These are phyloP conservation scores for Sarcoramphus papa DNA, from an alignment of 2,797 vertebrate species.

Conservation along the genomic window DNA sequence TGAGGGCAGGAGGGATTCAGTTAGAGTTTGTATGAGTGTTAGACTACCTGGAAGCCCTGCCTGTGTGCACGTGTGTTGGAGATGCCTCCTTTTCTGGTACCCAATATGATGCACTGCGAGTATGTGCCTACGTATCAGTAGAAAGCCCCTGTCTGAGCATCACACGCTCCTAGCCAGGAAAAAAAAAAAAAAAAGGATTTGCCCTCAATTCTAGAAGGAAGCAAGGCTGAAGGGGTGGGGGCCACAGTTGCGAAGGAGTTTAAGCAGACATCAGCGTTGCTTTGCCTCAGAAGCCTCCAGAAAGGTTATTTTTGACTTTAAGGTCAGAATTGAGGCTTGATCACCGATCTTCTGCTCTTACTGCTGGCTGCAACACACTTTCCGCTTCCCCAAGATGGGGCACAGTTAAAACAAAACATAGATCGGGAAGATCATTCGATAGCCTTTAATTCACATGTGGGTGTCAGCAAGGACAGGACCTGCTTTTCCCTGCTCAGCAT, in stretches of 20 bases:
- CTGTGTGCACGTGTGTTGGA: background rate
- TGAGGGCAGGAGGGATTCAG: background rate
- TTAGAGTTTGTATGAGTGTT: background rate
- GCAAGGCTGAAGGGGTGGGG: background rate
- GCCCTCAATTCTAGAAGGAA: background rate
- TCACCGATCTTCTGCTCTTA: background rate
- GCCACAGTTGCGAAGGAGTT: background rate
- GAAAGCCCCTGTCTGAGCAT: background rate
- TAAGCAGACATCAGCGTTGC: rapidly evolving
- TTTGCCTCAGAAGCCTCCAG: background rate
- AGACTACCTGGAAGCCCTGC: background rate
- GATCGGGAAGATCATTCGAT: rapidly evolving
- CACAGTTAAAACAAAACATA: background rate
- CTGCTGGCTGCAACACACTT: background rate
- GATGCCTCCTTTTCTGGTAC: background rate
- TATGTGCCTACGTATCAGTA: rapidly evolving
- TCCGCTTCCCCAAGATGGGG: background rate
- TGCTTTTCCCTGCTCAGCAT: rapidly evolving
- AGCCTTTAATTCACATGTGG: background rate
- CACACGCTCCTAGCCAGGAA: rapidly evolving
- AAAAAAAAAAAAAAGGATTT: background rate
- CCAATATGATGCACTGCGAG: rapidly evolving
- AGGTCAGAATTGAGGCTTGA: background rate
- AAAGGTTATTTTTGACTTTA: background rate
- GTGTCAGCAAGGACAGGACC: background rate